Base-by-base conservation (phyloP, 2,113 vertebrate species). In the Corydoras sp. region DNA sequence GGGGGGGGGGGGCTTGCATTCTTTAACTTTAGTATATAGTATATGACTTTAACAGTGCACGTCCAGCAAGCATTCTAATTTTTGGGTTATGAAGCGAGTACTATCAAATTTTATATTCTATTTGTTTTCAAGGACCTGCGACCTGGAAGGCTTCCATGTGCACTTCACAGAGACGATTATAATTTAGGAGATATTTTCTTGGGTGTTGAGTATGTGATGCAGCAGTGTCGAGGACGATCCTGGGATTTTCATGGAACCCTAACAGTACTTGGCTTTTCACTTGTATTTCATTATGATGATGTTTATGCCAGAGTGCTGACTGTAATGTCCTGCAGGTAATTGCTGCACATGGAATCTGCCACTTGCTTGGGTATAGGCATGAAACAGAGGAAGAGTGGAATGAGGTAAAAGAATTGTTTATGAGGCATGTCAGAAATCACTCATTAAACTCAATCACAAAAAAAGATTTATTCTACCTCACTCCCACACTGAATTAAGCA, bases 171-270 rank as follows among this genome's bases (percentile, higher is more conserved):
- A 61, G 93, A 92, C 9, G 95, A 96, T 48, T 89, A 88, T 76
- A 92, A 95, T 72, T 77, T 97, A 0, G 96, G 95, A 18, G 95
- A 97, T 79, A 84, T 98, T 54, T 93, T 96, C 79, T 76, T 99
- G 2, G 95, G 95, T 0, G 95, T 97, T 1, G 95, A 98, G 69
- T 92, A 87, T 65, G 88, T 98, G 62, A 85, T 89, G 76, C 85
- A 87, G 12, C 93, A 93, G 59, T 93, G 94, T 81, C 69, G 76
- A 62, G 81, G 85, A 53, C 80, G 87, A 0, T 83, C 87, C 0
- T 81, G 89, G 9, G 89, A 95, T 68, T 92, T 91, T 32, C 83
- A 90, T 0, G 76, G 81, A 11, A 43, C 83, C 6, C 88, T 98
- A 2, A 91, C 81, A 24, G 96, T 98, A 83, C 58, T 5, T 29